Evolutionary conservation across 2,797 vertebrate species (phyloP), one percentile per base, ranked within the genome.

Genomic region (Salmo trutta): DNA sequence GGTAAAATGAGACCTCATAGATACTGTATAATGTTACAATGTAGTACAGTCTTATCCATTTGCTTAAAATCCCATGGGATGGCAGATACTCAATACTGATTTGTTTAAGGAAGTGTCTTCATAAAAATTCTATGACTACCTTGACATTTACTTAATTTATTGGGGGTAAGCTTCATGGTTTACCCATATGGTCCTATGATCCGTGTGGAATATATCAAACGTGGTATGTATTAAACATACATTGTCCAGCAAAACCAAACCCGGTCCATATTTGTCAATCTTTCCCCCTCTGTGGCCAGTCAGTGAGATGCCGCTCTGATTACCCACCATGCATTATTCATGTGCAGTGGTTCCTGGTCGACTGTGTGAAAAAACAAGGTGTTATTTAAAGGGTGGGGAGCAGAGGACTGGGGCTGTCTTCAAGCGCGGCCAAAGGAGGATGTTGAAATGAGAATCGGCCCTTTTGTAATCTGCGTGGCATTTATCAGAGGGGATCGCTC

Each of bases 401-500:
- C 41, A 76, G 79, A 90, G 81, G 80, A 84, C 80, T 89, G 89
- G 93, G 83, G 77, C 69, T 86, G 73, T 82, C 77, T 88, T 79
- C 68, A 79, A 80, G 79, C 83, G 0, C 2, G 0, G 41, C 88
- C 88, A 77, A 77, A 88, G 84, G 81, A 53, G 89, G 87, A 84
- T 75, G 81, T 83, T 86, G 79, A 91, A 88, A 91, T 88, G 87
- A 92, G 78, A 91, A 85, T 86, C 81, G 82, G 84, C 83, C 83
- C 87, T 91, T 77, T 83, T 85, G 88, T 93, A 92, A 93, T 93
- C 89, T 91, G 87, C 88, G 85, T 91, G 88, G 87, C 90, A 93
- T 94, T 94, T 90, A 93, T 94, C 91, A 93, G 87, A 82, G 72
- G 59, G 80, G 83, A 91, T 90, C 89, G 87, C 89, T 88, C 86